Base-by-base conservation (phyloP, 2,797 vertebrate genomes). In the Chelonia mydas region DNA sequence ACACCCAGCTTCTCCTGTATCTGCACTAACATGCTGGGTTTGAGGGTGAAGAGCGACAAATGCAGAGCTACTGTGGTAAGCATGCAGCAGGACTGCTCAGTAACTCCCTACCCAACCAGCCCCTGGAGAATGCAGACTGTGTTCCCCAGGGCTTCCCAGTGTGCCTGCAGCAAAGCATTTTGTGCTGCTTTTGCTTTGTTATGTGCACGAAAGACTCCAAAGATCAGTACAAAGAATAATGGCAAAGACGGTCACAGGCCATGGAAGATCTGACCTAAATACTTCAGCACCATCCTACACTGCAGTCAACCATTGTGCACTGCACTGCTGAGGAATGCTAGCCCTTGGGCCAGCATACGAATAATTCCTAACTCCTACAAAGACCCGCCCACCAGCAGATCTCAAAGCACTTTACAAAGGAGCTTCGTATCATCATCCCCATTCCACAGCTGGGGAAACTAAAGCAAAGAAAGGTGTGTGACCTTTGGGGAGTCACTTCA, bases 1-100 rank as follows among this genome's bases (percentile, higher is more conserved):
- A 83, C 1, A 9, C 9, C 1, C 23, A 57, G 41, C 47, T 49
- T 45, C 74, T 19, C 65, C 65, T 49, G 27, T 4, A 81, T 8
- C 59, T 41, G 25, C 15, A n/a, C 11, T 28, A 9, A 15, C 25
- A 33, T 0, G 0, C 7, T 17, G 5, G 4, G 72, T n/a, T 33
- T 0, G 3, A 12, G 51, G 55, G 74, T 49, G 50, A 74, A 53
- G 17, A 25, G 8, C 37, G 28, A 37, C 5, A 41, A 51, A 89
- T 2, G 9, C 15, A 31, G 11, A 82, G 23, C 7, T 81, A 2
- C 15, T 11, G 11, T 0, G 81, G 49, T 45, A n/a, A n/a, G 8
- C 27, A 41, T 61, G 15, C 17, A 37, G 3, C 0, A 2, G 57
- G 83, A 45, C 21, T 65, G 21, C 79, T n/a, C 10, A 51, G 53